Base-by-base conservation (phyloP, 2,113 vertebrate genomes). In the Taxidea taxus region DNA sequence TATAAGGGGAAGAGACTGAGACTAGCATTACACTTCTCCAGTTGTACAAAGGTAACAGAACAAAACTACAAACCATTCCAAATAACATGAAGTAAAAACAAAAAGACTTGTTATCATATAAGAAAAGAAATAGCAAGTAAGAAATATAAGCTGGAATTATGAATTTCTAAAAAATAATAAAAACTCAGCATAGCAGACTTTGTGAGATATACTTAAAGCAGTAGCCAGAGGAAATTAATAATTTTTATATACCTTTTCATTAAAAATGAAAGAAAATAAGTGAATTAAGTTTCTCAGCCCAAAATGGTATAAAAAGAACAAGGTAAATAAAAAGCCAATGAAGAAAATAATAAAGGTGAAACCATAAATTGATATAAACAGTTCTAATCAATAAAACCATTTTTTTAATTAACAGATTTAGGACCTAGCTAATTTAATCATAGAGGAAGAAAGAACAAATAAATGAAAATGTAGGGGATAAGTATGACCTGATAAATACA, bases 291-390 rank as follows among this genome's bases (percentile, higher is more conserved):
- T 47, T 68, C 11, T 47, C 18, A 68, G 31, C 31, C 66, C 51
- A 78, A 54, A 80, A 80, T 47, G 12, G 49, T 68, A 51, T 49
- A 29, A 94, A 87, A 47, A 66, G 54, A 78, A 87, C 14, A n/a
- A 66, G 27, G 37, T 78, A 93, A 78, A 39, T 31, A n/a, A 87
- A 72, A 68, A 86, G 29, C 47, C 10, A 72, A 44, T 23, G 56
- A 87, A 77, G 70, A 42, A 68, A 87, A 94, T 94, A 87, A 68
- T 80, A 68, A 87, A 88, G 75, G 80, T 49, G 47, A 88, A 87
- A 81, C 21, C 39, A 58, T 12, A 81, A 80, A 44, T 70, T 70
- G 80, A 70, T 39, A 62, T 51, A 42, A 18, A 80, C 2, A 64
- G 11, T 47, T 77, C 42, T 64, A 77, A 37, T 87, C 56, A 34